Percentiles rank a stretch among this genome's conserved stretches.
phyloP scores from a whole-genome alignment of 30 jellyfish, hydroid and myxozoan genomes.

The Rhopilema esculentum region DNA sequence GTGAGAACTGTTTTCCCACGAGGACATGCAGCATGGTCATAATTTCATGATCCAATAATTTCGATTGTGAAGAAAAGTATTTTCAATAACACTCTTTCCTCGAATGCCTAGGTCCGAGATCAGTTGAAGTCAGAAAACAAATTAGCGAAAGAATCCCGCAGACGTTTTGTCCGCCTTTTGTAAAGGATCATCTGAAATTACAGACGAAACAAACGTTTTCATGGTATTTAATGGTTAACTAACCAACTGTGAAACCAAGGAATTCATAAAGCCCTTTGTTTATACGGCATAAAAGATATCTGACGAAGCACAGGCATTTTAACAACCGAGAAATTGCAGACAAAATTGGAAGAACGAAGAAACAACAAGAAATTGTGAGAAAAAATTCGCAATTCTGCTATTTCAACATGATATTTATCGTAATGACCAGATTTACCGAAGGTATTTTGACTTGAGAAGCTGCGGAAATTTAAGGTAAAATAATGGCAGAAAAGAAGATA shows the following conservation, averaged over 20 bases:
- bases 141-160: not conserved
- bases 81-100: not conserved
- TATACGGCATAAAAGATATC: not conserved
- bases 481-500: not conserved
- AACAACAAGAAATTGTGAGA: not conserved
- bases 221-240: not conserved
- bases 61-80: not conserved
- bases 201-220: not conserved
- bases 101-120: not conserved
- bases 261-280: not conserved
- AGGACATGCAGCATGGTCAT: not conserved
- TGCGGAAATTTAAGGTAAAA: not conserved
- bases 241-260: not conserved
- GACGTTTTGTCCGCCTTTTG: not conserved
- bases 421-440: too few relatives aligned
- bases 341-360: too few relatives aligned
- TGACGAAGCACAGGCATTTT: too few relatives aligned
- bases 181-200: not conserved
- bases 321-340: too few relatives aligned
- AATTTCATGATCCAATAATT: not conserved
- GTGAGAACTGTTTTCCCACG: not conserved
- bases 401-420: too few relatives aligned
- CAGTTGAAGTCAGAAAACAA: not conserved
- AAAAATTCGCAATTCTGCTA: too few relatives aligned
- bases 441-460: not conserved